Conservation (phyloP, 2,888 invertebrate species). For the Coelogynopora nodosa region DNA sequence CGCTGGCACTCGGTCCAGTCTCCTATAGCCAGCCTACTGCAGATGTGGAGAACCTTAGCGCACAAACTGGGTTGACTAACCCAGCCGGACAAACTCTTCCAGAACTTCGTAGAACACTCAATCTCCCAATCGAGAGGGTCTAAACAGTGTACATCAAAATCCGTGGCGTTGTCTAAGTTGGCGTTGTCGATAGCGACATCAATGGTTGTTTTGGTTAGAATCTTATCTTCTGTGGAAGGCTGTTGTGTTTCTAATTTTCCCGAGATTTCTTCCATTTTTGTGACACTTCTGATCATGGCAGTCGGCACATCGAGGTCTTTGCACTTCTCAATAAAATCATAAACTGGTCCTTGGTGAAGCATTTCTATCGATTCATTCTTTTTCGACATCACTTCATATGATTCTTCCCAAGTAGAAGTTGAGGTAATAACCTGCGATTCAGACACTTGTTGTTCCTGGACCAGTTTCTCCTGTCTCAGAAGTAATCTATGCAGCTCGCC, state of each 20-base stretch:
- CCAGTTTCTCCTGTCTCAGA: neutral
- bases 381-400: neutral
- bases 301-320: neutral
- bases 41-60: neutral
- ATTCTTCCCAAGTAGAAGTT: neutral
- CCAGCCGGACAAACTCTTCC: neutral
- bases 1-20: neutral
- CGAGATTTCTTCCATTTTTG: neutral
- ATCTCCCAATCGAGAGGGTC: slow-evolving; percentile 53
- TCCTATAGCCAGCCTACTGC: neutral
- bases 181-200: neutral
- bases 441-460: neutral
- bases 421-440: neutral
- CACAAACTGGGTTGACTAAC: slow-evolving; percentile 37
- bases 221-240: neutral
- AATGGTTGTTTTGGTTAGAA: neutral
- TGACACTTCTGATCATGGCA: neutral
- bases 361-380: too few relatives aligned
- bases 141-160: neutral
- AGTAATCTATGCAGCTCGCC: neutral
- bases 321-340: neutral
- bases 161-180: neutral
- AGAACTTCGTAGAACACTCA: slow-evolving; percentile 50
- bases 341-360: neutral
- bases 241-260: neutral